Conservation (phyloP, 2,113 vertebrate species). For the Nipponia nippon region DNA sequence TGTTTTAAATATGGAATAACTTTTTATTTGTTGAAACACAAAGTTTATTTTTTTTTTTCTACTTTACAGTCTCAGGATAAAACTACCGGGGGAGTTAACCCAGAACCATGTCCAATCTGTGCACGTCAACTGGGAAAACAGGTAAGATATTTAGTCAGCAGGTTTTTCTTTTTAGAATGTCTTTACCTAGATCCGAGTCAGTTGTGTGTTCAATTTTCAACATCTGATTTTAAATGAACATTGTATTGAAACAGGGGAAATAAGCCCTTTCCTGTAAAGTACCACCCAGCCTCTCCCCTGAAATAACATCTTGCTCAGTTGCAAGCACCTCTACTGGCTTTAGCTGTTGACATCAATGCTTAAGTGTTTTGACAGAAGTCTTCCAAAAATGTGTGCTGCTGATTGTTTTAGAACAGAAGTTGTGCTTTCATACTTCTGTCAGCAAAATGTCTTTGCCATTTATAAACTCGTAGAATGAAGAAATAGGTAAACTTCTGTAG, state of each 20-base stretch:
- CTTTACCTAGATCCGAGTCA: neutral
- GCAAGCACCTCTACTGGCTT: neutral
- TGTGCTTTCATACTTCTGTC: neutral
- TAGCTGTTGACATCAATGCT: neutral
- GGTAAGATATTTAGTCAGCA: conserved; percentile 66
- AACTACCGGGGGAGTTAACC: conserved; percentile 90
- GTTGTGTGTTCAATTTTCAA: neutral
- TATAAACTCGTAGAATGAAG: neutral
- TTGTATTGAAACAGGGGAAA: neutral
- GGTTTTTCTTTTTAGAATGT: neutral
- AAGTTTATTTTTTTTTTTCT: neutral
- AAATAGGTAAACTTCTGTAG: neutral
- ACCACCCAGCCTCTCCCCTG: neutral
- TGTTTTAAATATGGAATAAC: neutral
- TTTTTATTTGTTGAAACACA: neutral
- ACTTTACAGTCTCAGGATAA: conserved; percentile 91
- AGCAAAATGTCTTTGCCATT: neutral
- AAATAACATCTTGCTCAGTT: neutral
- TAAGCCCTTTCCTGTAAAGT: neutral
- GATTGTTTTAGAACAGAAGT: neutral
- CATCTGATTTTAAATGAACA: neutral
- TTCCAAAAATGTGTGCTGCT: neutral
- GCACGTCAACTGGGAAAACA: conserved; percentile 90
- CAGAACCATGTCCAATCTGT: conserved; percentile 97
- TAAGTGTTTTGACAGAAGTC: neutral